These are phyloP conservation scores for Girardia tigrina DNA, from an alignment of 2,888 invertebrate species.

Conservation along the genomic window DNA sequence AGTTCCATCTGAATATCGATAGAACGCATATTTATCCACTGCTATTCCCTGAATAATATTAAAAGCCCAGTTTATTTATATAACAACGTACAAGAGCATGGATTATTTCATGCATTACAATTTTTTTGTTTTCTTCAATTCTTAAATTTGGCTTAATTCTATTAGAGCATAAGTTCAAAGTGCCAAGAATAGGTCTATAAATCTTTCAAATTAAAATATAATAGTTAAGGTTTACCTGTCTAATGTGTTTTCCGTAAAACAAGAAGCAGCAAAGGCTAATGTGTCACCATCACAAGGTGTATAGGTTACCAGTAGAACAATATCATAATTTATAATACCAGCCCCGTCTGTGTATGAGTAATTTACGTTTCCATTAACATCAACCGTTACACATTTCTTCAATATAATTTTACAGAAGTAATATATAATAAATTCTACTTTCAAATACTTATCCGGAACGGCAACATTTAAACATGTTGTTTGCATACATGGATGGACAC, in stretches of 20 bases:
- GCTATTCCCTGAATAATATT: too few relatives aligned
- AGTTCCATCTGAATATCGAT: too few relatives aligned
- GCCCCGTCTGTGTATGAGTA: neutral
- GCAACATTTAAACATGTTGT: neutral
- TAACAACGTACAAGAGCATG: neutral
- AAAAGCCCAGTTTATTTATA: too few relatives aligned
- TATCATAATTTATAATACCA: neutral
- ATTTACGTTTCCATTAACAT: neutral
- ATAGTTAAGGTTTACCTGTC: neutral
- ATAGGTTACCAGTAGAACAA: neutral
- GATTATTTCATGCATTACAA: slow-evolving; percentile 2
- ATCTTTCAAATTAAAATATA: neutral
- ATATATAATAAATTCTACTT: neutral
- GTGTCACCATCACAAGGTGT: neutral
- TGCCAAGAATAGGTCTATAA: neutral
- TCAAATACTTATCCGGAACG: neutral
- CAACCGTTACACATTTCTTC: neutral
- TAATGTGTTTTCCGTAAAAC: neutral
- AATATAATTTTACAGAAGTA: neutral
- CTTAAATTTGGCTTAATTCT: neutral
- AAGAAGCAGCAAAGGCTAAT: neutral
- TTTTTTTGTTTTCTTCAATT: neutral
- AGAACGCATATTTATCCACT: too few relatives aligned
- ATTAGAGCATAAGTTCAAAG: neutral
- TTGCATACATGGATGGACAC: neutral